Conservation (phyloP, 1,140 invertebrate species). For the Lepidurus apus region DNA sequence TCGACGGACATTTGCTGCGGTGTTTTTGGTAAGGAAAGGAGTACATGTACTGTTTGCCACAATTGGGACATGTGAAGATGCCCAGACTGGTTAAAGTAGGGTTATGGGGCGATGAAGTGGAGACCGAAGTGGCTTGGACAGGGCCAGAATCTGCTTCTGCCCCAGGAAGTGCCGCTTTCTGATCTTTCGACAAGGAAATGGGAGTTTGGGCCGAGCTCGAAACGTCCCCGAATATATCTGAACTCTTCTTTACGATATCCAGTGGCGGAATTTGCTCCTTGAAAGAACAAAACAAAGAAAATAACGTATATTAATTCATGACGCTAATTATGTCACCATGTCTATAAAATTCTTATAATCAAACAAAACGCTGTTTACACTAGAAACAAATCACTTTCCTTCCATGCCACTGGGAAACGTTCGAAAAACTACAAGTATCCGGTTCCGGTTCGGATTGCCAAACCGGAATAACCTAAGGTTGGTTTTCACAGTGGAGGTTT, state of each 20-base stretch:
- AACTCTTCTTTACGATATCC: not conserved
- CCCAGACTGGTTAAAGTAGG: not conserved
- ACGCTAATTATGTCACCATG: too few relatives aligned
- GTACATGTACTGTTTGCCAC: conserved; percentile 21
- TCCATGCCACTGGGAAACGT: too few relatives aligned
- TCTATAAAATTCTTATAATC: too few relatives aligned
- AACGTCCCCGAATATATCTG: not conserved
- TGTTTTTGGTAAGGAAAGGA: conserved; percentile 6
- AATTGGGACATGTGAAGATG: not conserved
- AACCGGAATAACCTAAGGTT: too few relatives aligned
- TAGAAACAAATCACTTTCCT: too few relatives aligned
- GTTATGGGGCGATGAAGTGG: not conserved
- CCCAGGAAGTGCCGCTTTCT: not conserved
- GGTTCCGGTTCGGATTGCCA: too few relatives aligned
- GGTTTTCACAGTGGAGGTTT: too few relatives aligned
- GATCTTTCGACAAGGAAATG: not conserved
- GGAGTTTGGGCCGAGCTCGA: not conserved
- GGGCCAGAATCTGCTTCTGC: not conserved
- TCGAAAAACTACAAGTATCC: too few relatives aligned
- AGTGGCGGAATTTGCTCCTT: not conserved
- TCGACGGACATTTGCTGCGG: not conserved
- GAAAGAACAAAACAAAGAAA: not conserved
- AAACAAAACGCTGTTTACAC: too few relatives aligned
- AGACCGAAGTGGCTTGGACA: not conserved
- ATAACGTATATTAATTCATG: too few relatives aligned